Percentiles rank a stretch among this genome's conserved stretches.
Conservation (phyloP, 2,888 invertebrate genomes). For the Merodon equestris region DNA sequence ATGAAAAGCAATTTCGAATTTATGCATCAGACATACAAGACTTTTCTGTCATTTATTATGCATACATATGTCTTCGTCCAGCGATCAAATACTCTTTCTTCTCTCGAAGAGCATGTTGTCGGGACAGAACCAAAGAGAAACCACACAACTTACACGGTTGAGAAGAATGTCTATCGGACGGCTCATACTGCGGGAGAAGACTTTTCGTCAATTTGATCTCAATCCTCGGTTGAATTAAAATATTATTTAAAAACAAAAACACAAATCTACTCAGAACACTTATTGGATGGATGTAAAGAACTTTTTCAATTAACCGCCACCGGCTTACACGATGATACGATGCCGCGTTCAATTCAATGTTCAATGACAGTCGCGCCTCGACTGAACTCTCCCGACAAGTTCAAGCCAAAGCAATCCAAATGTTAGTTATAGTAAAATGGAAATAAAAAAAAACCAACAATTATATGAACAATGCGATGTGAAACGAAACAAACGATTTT, state of each 20-base stretch:
- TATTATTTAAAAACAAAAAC: not conserved
- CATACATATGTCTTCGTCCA: not conserved
- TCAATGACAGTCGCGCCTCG: conserved; percentile 68
- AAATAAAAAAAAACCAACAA: conserved; percentile 41
- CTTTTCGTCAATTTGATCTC: not conserved
- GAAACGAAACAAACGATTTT: conserved; percentile 54
- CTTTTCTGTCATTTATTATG: no score
- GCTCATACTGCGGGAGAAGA: conserved; percentile 71
- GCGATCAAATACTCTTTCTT: conserved; percentile 6
- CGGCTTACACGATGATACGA: not conserved
- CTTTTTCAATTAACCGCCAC: conserved; percentile 33
- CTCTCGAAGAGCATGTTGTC: conserved; percentile 12
- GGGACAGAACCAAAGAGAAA: not conserved
- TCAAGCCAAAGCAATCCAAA: conserved; percentile 59
- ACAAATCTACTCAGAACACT: conserved; percentile 1
- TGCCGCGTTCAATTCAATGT: conserved; percentile 50
- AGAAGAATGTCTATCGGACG: conserved; percentile 77
- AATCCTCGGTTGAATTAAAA: no score
- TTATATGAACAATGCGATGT: conserved; percentile 48
- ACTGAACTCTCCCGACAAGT: conserved; percentile 67
- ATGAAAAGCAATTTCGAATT: no score
- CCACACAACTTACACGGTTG: conserved; percentile 75
- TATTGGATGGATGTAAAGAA: not conserved
- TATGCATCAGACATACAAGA: no score
- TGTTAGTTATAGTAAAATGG: conserved; percentile 46